Conservation (phyloP, 2,113 vertebrate species). For the Syrmaticus mikado region DNA sequence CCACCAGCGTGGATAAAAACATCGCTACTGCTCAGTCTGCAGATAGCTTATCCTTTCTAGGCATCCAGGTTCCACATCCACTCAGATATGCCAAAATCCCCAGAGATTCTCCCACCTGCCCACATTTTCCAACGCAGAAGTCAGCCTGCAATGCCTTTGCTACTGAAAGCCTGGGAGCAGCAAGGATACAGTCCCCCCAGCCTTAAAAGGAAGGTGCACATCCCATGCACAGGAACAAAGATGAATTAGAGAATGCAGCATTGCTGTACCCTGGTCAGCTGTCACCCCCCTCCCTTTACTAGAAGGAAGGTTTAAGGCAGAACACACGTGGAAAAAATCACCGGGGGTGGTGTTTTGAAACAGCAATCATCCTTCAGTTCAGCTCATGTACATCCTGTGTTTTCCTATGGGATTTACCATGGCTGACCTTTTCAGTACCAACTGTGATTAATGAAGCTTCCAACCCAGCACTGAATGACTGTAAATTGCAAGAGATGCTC, state of each 20-base stretch:
- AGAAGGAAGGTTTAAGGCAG: background rate
- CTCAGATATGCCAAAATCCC: background rate
- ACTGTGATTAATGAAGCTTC: conserved; percentile 21
- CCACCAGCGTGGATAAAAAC: background rate
- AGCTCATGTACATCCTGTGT: background rate
- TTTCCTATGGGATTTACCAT: background rate
- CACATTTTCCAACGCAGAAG: conserved; percentile 2
- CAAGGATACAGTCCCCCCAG: background rate
- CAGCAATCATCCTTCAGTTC: background rate
- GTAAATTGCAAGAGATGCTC: conserved; percentile 30
- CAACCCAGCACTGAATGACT: background rate
- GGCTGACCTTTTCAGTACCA: conserved; percentile 33
- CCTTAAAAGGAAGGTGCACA: background rate
- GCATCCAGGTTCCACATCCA: background rate
- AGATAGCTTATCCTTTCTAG: conserved; percentile 25
- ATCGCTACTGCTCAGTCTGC: background rate
- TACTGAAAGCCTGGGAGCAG: background rate
- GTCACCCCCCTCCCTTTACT: background rate
- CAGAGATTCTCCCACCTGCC: conserved; percentile 29
- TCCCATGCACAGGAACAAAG: background rate
- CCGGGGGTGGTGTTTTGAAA: background rate
- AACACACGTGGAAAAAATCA: background rate
- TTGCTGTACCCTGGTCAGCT: background rate
- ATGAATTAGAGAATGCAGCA: background rate
- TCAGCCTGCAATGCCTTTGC: background rate